Percentiles rank a stretch among this genome's conserved stretches.
Evolutionary conservation across 2,797 vertebrate species (phyloP).

Genomic region (Rhinophrynus dorsalis): DNA sequence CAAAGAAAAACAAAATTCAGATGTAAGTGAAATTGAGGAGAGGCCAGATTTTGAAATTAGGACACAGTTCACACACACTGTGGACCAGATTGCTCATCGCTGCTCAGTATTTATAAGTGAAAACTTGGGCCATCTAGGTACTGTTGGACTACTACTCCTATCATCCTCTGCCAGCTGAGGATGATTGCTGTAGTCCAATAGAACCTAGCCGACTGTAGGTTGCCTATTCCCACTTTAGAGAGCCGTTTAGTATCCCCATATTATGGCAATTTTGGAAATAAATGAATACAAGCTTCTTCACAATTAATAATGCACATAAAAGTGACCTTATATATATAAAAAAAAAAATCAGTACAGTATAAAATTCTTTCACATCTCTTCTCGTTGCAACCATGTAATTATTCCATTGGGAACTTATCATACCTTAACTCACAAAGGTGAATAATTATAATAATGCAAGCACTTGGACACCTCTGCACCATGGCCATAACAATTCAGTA

Average conservation of each 20-base stretch:
- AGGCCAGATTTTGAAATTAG: conserved; percentile 20
- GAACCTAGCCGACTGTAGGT: too few relatives aligned
- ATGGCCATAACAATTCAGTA: conserved; percentile 7
- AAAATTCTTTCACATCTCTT: conserved; percentile 21
- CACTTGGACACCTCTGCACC: background rate
- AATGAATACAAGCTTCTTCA: background rate
- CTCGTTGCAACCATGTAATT: conserved; percentile 11
- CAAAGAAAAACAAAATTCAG: too few relatives aligned
- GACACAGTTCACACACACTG: conserved; percentile 2
- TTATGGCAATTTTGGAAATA: background rate
- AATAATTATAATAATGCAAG: conserved; percentile 1
- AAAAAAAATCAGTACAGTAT: too few relatives aligned
- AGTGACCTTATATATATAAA: conserved; percentile 12
- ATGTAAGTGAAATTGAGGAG: too few relatives aligned
- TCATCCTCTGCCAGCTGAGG: too few relatives aligned
- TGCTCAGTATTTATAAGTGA: too few relatives aligned
- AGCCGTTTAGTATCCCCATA: background rate
- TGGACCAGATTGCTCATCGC: background rate
- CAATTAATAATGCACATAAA: conserved; percentile 17
- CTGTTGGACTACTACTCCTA: too few relatives aligned
- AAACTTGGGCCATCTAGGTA: too few relatives aligned
- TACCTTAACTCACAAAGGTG: background rate
- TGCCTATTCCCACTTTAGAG: background rate
- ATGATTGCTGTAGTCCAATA: too few relatives aligned
- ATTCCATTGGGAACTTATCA: background rate